A percentile compares a stretch with the other conserved stretches of the same genome.
These are phyloP conservation scores for Zaprionus lachaisei DNA, from an alignment of 1,140 invertebrate genomes.

Conservation along the genomic window DNA sequence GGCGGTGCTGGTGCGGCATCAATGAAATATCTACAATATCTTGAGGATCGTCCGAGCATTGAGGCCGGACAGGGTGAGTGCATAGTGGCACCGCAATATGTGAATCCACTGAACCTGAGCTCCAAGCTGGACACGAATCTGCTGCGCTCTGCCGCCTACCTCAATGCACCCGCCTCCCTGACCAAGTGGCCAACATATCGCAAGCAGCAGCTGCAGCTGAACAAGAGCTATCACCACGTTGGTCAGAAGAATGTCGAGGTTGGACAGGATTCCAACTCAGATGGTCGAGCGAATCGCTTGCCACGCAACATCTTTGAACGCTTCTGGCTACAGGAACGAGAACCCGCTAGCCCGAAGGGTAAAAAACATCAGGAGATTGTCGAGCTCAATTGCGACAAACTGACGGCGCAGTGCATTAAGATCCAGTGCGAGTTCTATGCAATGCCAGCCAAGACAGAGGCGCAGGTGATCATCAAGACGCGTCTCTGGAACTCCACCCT, in stretches of 20 bases:
- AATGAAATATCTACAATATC: slow-evolving; percentile 96
- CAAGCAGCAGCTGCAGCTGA: slow-evolving; percentile 24
- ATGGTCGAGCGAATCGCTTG: slow-evolving; percentile 55
- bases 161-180: slow-evolving; percentile 64
- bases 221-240: slow-evolving; percentile 12
- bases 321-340: slow-evolving; percentile 89
- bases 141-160: slow-evolving; percentile 24
- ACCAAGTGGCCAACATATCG: slow-evolving; percentile 48
- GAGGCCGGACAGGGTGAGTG: slow-evolving; percentile 89
- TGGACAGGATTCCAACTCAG: neutral
- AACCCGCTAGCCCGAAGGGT: slow-evolving; percentile 85
- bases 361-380: slow-evolving; percentile 89
- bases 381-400: slow-evolving; percentile 91
- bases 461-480: slow-evolving; percentile 91
- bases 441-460: slow-evolving; percentile 89
- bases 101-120: slow-evolving; percentile 90
- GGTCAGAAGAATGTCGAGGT: slow-evolving; percentile 28
- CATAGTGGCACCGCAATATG: slow-evolving; percentile 85
- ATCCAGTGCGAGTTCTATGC: slow-evolving; percentile 93
- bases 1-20: slow-evolving; percentile 50
- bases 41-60: slow-evolving; percentile 91
- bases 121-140: slow-evolving; percentile 81
- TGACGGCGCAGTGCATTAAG: slow-evolving; percentile 93
- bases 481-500: slow-evolving; percentile 96
- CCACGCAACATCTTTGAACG: slow-evolving; percentile 89